These are phyloP conservation scores for Phataginus tricuspis DNA, from an alignment of 2,797 vertebrate species.

Conservation along the genomic window DNA sequence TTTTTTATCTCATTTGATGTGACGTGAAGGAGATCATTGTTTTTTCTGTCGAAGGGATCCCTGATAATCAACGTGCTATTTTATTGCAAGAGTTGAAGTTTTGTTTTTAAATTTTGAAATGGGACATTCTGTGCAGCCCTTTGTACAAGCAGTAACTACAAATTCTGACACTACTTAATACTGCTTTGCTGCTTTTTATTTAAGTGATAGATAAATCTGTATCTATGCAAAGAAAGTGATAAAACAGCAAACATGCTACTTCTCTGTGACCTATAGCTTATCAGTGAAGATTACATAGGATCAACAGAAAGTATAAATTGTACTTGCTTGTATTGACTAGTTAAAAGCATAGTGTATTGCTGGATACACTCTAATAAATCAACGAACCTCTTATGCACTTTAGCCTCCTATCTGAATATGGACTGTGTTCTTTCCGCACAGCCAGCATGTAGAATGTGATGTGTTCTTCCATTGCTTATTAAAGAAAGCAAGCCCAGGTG, in stretches of 20 bases:
- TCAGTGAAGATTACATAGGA: neutral
- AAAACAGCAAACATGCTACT: neutral
- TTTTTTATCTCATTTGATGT: neutral
- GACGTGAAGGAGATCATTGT: neutral
- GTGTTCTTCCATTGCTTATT: neutral
- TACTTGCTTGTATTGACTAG: neutral
- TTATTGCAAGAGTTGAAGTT: neutral
- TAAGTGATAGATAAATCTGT: neutral
- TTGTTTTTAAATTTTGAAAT: constrained; percentile 23
- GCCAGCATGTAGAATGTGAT: neutral
- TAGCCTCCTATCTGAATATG: neutral
- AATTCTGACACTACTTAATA: neutral
- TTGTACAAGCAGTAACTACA: constrained; percentile 18
- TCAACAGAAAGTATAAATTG: no score
- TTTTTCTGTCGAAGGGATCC: neutral
- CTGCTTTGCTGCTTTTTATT: constrained; percentile 18
- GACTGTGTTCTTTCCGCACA: neutral
- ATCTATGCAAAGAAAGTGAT: neutral
- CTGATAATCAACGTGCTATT: neutral
- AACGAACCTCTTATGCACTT: neutral
- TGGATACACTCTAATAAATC: neutral
- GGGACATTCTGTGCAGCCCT: neutral
- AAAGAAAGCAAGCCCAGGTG: neutral
- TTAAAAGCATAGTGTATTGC: neutral
- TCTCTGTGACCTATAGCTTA: neutral